A percentile compares a stretch with the other conserved stretches of the same genome.
These are phyloP conservation scores for Pseudobourletiella spinata DNA, from an alignment of 1,140 invertebrate genomes.

Conservation along the genomic window DNA sequence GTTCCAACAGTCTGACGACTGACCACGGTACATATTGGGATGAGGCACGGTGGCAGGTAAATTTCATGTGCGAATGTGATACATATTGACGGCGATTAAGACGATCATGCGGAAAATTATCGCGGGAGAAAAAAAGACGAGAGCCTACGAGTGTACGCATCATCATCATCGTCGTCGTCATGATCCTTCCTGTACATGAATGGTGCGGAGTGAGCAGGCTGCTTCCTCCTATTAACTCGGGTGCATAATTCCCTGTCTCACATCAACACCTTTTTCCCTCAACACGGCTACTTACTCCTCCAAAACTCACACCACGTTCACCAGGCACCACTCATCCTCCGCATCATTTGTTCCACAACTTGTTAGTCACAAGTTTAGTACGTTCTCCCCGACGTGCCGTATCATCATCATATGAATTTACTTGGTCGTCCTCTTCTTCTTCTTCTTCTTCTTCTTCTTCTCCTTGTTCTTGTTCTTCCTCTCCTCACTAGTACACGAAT, in stretches of 20 bases:
- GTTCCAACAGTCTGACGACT: conserved; percentile 11
- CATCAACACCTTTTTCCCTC: conserved; percentile 8
- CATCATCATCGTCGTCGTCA: background rate
- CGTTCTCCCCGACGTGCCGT: background rate
- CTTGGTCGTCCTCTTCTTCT: background rate
- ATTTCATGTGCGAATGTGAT: conserved; percentile 3
- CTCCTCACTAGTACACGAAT: background rate
- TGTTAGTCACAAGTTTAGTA: background rate
- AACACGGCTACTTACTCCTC: too few relatives aligned
- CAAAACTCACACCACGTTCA: background rate
- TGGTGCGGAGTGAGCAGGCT: background rate
- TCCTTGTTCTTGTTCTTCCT: too few relatives aligned
- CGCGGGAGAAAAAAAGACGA: conserved; percentile 12
- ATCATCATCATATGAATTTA: too few relatives aligned
- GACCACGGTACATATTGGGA: background rate
- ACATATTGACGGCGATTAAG: conserved; percentile 13
- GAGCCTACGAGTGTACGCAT: too few relatives aligned
- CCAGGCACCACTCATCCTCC: too few relatives aligned
- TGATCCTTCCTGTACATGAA: too few relatives aligned
- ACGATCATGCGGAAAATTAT: conserved; percentile 31
- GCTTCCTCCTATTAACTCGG: conserved; percentile 24
- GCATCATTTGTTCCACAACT: too few relatives aligned
- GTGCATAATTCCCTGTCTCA: conserved; percentile 6
- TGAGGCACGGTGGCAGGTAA: conserved; percentile 1
- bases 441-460: too few relatives aligned